Conservation (phyloP, 2,797 vertebrate genomes). For the Hemitrygon akajei region DNA sequence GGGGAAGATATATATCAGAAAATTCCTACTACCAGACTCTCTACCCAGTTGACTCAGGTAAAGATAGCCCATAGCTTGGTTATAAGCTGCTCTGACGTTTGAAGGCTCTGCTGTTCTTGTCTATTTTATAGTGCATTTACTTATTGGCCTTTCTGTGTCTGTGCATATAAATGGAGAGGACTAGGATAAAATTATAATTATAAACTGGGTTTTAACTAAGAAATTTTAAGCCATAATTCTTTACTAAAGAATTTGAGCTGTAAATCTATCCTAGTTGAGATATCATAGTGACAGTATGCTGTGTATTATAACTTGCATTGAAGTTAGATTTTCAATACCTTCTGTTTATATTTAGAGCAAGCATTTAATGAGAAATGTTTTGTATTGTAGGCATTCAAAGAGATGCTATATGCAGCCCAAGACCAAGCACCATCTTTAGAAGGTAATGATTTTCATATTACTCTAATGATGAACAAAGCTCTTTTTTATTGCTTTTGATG, state of each 20-base stretch:
- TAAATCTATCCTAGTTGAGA: background rate
- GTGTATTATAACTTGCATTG: background rate
- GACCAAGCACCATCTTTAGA: conserved; percentile 97
- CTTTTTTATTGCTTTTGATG: background rate
- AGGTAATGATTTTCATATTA: conserved; percentile 65
- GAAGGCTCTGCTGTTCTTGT: too few relatives aligned
- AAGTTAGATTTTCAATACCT: background rate
- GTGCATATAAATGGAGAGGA: too few relatives aligned
- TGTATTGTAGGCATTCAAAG: conserved; percentile 81
- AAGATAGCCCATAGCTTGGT: too few relatives aligned
- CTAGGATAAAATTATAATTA: too few relatives aligned
- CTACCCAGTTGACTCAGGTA: too few relatives aligned
- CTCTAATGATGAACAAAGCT: background rate
- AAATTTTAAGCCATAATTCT: background rate
- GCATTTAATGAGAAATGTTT: conserved; percentile 40
- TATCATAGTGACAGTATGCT: too few relatives aligned
- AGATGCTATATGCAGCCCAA: conserved; percentile 96
- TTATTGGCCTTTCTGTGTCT: too few relatives aligned
- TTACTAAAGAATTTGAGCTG: background rate
- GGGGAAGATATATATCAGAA: too few relatives aligned
- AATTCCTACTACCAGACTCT: too few relatives aligned
- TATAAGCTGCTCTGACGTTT: too few relatives aligned
- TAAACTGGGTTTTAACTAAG: too few relatives aligned
- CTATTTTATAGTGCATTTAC: too few relatives aligned
- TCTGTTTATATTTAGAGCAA: conserved; percentile 46